These are phyloP conservation scores for Melanophora roralis DNA, from an alignment of 2,888 invertebrate genomes.

Conservation along the genomic window DNA sequence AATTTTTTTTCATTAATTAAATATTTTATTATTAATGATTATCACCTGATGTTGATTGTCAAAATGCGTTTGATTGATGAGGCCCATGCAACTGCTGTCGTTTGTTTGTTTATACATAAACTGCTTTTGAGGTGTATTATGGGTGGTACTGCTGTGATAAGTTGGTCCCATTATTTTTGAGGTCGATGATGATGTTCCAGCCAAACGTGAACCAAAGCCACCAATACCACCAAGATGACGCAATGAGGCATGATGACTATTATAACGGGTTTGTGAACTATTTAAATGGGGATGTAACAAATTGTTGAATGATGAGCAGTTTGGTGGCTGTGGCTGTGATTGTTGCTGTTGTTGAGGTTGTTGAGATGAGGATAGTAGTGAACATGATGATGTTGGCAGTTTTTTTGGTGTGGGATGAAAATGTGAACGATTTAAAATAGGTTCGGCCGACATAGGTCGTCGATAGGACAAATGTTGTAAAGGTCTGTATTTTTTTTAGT, in stretches of 20 bases:
- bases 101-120: conserved; percentile 51
- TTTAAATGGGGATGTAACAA: conserved; percentile 62
- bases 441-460: conserved; percentile 77
- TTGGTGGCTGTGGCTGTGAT: conserved; percentile 50
- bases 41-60: conserved; percentile 75
- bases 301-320: conserved; percentile 58
- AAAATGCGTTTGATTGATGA: conserved; percentile 58
- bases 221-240: conserved; percentile 76
- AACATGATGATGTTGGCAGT: conserved; percentile 29
- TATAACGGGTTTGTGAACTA: conserved; percentile 28
- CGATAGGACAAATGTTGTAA: conserved; percentile 77
- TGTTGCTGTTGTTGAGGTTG: conserved; percentile 49
- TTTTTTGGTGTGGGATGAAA: conserved; percentile 65
- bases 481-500: conserved; percentile 68
- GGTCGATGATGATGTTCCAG: conserved; percentile 52
- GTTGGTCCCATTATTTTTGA: conserved; percentile 61
- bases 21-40: conserved; percentile 33
- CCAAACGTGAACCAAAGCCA: conserved; percentile 67
- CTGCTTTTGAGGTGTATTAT: conserved; percentile 61
- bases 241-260: conserved; percentile 72
- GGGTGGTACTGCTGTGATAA: conserved; percentile 58
- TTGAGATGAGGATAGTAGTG: conserved; percentile 26
- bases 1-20: not conserved
- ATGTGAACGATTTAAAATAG: conserved; percentile 76
- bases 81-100: conserved; percentile 56